phyloP scores from a whole-genome alignment of 2,113 vertebrate species.

The Melanerpes aurifrons region DNA sequence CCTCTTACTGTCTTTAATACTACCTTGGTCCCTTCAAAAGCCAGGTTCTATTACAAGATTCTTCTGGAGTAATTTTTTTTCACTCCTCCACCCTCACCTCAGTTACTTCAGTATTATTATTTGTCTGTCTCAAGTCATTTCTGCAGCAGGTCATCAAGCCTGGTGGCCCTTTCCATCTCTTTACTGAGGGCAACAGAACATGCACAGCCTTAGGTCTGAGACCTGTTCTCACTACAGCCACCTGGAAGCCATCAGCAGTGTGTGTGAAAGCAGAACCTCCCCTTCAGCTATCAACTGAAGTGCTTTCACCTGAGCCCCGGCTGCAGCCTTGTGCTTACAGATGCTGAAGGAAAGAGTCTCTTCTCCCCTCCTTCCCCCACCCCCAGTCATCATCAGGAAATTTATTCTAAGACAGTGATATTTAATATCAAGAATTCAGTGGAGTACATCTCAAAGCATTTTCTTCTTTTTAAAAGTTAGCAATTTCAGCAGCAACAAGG shows the following conservation, averaged over 20 bases:
- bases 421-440: not conserved
- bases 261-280: not conserved
- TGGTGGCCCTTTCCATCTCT: not conserved
- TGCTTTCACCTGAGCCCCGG: fast-evolving
- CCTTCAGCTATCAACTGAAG: fast-evolving
- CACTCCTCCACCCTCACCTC: not conserved
- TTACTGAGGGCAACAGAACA: not conserved
- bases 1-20: not conserved
- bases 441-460: not conserved
- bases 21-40: not conserved
- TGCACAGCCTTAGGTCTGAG: not conserved
- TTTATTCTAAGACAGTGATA: not conserved
- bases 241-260: not conserved
- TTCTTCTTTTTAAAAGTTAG: not conserved
- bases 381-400: not conserved
- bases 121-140: not conserved
- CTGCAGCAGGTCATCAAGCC: not conserved
- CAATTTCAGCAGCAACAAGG: not conserved
- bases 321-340: not conserved
- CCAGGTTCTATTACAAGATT: not conserved
- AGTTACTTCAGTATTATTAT: not conserved
- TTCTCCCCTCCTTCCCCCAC: too few relatives aligned
- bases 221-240: not conserved
- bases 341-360: not conserved
- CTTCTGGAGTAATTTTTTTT: not conserved